Conservation (phyloP, 2,888 invertebrate species). For the Cheilosia variabilis region DNA sequence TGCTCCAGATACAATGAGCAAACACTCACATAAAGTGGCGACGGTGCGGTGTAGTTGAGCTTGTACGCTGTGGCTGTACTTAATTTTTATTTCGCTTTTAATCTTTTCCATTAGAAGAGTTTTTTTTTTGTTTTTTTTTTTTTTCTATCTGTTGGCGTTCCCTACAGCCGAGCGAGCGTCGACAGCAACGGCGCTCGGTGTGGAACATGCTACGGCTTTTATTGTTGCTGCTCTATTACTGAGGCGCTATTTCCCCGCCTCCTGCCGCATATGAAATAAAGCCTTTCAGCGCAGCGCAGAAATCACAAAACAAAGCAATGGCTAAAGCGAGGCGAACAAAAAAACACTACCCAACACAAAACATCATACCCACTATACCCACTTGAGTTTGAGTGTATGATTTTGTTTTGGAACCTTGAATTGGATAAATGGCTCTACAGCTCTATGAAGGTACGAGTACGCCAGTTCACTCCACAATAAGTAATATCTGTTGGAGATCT, state of each 20-base stretch:
- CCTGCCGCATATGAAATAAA: conserved; percentile 22
- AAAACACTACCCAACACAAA: conserved; percentile 12
- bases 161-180: conserved; percentile 9
- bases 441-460: too few relatives aligned
- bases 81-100: conserved; percentile 71
- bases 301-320: conserved; percentile 37
- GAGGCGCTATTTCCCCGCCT: neutral
- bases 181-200: neutral
- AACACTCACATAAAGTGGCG: conserved; percentile 65
- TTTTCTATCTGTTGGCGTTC: conserved; percentile 38
- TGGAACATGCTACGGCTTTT: conserved; percentile 28
- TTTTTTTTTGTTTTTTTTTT: too few relatives aligned
- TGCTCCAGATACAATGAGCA: conserved; percentile 73
- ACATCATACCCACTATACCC: neutral
- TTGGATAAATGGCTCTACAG: conserved; percentile 65
- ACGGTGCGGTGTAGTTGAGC: conserved; percentile 40
- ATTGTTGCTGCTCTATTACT: conserved; percentile 56
- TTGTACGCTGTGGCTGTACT: conserved; percentile 54
- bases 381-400: conserved; percentile 5
- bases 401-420: conserved; percentile 68
- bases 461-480: conserved; percentile 22
- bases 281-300: conserved; percentile 43
- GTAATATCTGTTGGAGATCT: conserved; percentile 49
- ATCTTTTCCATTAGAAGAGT: conserved; percentile 71
- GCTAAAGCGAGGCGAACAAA: conserved; percentile 10